A percentile compares a stretch with the other conserved stretches of the same genome.
These are phyloP conservation scores for Falco concolor DNA, from an alignment of 2,797 vertebrate species.

Conservation along the genomic window DNA sequence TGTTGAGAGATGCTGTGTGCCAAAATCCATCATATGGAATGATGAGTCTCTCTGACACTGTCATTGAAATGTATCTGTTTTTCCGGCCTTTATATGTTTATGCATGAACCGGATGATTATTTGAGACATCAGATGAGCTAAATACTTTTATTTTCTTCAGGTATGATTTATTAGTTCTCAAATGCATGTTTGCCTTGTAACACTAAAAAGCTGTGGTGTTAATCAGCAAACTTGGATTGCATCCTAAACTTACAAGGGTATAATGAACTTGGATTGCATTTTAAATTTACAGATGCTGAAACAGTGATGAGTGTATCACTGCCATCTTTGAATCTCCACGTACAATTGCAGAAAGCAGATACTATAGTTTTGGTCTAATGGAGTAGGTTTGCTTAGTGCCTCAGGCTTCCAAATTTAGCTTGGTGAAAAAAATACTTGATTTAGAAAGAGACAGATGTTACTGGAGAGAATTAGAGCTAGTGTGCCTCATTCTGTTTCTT, in stretches of 20 bases:
- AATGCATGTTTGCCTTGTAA: background rate
- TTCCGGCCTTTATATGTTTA: conserved; percentile 3
- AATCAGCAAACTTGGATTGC: background rate
- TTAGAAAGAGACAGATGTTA: conserved; percentile 19
- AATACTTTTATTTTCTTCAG: conserved; percentile 24
- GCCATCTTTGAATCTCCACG: background rate
- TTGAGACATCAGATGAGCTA: conserved; percentile 9
- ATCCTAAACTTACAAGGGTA: background rate
- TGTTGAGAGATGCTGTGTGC: background rate
- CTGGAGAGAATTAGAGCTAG: background rate
- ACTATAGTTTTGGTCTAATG: background rate
- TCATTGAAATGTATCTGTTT: conserved; percentile 15
- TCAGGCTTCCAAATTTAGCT: background rate
- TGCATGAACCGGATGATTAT: conserved; percentile 18
- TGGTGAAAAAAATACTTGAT: background rate
- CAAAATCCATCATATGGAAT: background rate
- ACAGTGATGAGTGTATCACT: background rate
- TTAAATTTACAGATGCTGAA: background rate
- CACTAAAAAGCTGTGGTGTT: background rate
- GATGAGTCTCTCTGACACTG: background rate
- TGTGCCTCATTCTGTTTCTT: background rate
- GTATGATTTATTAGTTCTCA: conserved; percentile 42
- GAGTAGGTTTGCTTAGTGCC: background rate
- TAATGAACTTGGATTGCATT: background rate
- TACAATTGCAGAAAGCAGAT: background rate